Evolutionary conservation across 2,113 vertebrate species (phyloP).

Genomic region (Chrysemys picta): DNA sequence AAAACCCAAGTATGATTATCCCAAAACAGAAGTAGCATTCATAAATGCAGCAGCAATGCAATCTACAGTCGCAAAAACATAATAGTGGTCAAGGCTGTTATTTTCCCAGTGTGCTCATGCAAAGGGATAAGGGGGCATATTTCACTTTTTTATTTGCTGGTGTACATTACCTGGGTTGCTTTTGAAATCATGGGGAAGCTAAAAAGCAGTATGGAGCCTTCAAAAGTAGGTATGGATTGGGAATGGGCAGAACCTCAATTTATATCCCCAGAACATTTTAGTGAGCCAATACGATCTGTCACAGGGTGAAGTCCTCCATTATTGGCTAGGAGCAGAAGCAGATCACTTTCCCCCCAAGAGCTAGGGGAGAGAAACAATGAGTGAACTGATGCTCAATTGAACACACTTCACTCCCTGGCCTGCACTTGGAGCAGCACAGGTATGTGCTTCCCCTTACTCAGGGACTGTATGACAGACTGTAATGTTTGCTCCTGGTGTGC

Average conservation of each 20-base stretch:
- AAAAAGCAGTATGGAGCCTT: not conserved
- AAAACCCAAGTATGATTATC: not conserved
- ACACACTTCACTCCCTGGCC: not conserved
- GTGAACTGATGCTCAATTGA: not conserved
- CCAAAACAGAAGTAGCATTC: not conserved
- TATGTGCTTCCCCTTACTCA: not conserved
- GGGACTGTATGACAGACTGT: rapidly evolving
- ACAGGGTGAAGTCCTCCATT: not conserved
- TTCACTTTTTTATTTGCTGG: not conserved
- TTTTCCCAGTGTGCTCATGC: not conserved
- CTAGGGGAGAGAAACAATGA: not conserved
- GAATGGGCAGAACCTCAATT: not conserved
- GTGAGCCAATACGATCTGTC: not conserved
- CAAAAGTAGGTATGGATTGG: not conserved
- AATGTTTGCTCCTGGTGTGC: not conserved
- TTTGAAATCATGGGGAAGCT: not conserved
- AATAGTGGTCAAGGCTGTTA: not conserved
- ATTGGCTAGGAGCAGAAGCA: not conserved
- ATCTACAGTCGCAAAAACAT: not conserved
- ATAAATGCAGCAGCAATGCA: not conserved
- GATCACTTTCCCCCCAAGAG: not conserved
- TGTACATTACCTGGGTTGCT: rapidly evolving
- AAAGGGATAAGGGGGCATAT: not conserved
- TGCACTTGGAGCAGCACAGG: not conserved
- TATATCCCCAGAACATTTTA: not conserved